These are phyloP conservation scores for Orchestia grillus DNA, from an alignment of 1,140 invertebrate genomes.

Conservation along the genomic window DNA sequence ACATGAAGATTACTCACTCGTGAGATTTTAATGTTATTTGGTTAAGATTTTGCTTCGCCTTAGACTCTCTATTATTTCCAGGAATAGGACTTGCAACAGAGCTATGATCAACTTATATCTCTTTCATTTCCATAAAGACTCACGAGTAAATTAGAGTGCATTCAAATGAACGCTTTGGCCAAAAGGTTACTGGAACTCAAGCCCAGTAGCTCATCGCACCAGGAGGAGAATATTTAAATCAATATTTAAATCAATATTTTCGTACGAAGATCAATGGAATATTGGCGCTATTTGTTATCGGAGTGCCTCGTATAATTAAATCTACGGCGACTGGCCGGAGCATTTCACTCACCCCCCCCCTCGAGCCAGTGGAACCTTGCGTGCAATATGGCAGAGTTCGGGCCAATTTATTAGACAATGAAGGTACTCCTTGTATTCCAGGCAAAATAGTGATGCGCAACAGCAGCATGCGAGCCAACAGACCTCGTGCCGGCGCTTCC, in stretches of 20 bases:
- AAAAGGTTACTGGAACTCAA: not conserved
- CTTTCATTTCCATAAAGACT: not conserved
- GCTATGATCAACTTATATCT: not conserved
- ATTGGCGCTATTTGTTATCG: not conserved
- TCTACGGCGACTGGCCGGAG: not conserved
- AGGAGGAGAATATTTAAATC: not conserved
- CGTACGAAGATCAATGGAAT: not conserved
- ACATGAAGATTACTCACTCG: not conserved
- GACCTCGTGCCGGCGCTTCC: not conserved
- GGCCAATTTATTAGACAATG: constrained; percentile 40
- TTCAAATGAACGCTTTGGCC: not conserved
- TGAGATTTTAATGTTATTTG: not conserved
- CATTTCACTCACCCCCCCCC: not conserved
- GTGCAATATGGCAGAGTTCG: not conserved
- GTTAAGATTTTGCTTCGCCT: not conserved
- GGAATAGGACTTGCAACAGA: not conserved
- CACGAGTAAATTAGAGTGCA: not conserved
- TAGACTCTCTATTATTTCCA: not conserved
- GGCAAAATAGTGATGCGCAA: constrained; percentile 12
- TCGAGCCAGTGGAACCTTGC: not conserved
- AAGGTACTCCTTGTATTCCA: constrained; percentile 18
- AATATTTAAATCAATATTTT: not conserved
- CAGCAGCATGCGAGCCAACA: not conserved
- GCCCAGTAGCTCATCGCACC: not conserved
- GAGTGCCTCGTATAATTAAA: not conserved